phyloP scores from a whole-genome alignment of 2,888 invertebrate genomes.

The Rhingia rostrata region DNA sequence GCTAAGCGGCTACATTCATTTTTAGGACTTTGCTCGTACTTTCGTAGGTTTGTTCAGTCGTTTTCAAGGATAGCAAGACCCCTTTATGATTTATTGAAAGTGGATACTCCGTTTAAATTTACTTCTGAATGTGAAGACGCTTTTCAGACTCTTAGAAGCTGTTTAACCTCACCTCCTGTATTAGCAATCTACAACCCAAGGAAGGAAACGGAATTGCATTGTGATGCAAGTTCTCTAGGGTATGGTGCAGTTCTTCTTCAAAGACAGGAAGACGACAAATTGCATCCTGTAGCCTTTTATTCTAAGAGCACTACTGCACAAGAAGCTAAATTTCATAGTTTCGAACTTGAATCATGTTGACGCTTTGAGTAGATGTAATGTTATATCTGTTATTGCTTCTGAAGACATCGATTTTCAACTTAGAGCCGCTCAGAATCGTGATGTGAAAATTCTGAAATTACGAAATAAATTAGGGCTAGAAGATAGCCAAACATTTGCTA shows the following conservation, averaged over 20 bases:
- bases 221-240: not conserved
- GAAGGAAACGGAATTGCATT: not conserved
- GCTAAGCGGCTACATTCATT: no score
- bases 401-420: constrained; percentile 18
- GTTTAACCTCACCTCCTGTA: no score
- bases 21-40: no score
- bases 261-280: not conserved
- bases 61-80: no score
- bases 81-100: no score
- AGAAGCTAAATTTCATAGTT: not conserved
- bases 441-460: not conserved
- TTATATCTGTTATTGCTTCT: not conserved
- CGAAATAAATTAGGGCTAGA: not conserved
- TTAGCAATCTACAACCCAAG: not conserved
- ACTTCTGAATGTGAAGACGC: no score
- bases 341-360: not conserved
- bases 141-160: no score
- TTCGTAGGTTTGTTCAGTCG: no score
- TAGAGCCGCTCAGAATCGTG: not conserved
- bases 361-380: no score
- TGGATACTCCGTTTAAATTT: no score
- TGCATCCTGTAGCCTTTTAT: not conserved
- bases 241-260: not conserved
- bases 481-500: not conserved
- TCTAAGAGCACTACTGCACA: not conserved